phyloP scores from a whole-genome alignment of 2,797 vertebrate genomes.

The Lindbergichthys nudifrons region DNA sequence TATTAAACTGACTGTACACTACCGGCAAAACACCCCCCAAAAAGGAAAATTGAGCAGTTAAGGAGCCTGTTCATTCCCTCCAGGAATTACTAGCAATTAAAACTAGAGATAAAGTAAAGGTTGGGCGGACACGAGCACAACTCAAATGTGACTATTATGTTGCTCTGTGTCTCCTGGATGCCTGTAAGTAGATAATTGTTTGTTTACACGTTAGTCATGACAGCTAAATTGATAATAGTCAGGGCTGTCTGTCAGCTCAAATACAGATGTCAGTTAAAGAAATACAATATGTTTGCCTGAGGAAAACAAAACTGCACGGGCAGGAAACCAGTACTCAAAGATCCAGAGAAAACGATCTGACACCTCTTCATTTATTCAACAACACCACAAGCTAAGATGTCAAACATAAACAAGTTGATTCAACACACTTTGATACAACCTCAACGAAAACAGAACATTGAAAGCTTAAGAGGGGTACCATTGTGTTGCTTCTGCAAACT shows the following conservation, averaged over 20 bases:
- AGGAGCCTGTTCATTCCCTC: not conserved
- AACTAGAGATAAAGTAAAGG: not conserved
- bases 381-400: slow-evolving; percentile 19
- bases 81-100: not conserved
- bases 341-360: slow-evolving; percentile 18
- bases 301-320: not conserved
- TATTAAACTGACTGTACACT: not conserved
- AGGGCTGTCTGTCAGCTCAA: too few species aligned
- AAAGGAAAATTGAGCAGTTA: not conserved
- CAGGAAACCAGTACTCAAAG: slow-evolving; percentile 18
- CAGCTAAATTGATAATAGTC: too few species aligned
- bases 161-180: too few species aligned
- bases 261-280: slow-evolving; percentile 16
- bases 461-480: slow-evolving; percentile 1
- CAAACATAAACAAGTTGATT: slow-evolving; percentile 31
- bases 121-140: too few species aligned
- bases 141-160: too few species aligned
- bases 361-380: slow-evolving; percentile 31
- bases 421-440: slow-evolving; percentile 16
- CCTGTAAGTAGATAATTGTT: too few species aligned
- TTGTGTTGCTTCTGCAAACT: not conserved
- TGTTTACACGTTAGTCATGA: too few species aligned
- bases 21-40: not conserved
- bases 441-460: slow-evolving; percentile 3
- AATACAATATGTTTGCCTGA: not conserved